Percentiles rank a stretch among this genome's conserved stretches.
Evolutionary conservation across 2,113 vertebrate species (phyloP).

Genomic region (Scartelaos histophorus): DNA sequence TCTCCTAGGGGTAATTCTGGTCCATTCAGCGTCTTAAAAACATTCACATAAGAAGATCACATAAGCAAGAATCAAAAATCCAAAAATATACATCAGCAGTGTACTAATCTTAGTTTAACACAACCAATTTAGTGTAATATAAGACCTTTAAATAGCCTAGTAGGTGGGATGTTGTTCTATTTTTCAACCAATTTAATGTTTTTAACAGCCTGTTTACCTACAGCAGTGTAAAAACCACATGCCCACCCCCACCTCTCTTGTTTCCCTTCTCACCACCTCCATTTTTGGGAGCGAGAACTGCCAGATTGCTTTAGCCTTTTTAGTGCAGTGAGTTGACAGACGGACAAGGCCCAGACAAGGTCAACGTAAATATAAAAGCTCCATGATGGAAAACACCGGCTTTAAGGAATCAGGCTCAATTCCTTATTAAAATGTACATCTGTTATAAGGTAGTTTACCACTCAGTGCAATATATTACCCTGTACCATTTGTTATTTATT

Average conservation of each 20-base stretch:
- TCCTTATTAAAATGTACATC: neutral
- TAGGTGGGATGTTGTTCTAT: neutral
- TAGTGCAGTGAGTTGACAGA: conserved; percentile 82
- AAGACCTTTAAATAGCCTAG: neutral
- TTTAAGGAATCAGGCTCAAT: conserved; percentile 8
- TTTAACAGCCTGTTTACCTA: conserved; percentile 76
- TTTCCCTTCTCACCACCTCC: conserved; percentile 39
- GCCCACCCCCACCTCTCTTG: conserved; percentile 45
- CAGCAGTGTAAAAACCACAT: conserved; percentile 87
- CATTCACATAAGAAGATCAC: too few relatives aligned
- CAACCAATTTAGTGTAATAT: too few relatives aligned
- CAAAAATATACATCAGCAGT: too few relatives aligned
- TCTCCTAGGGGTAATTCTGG: too few relatives aligned
- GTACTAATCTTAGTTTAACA: too few relatives aligned
- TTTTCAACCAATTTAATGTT: neutral
- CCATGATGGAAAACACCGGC: conserved; percentile 57
- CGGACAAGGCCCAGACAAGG: conserved; percentile 64
- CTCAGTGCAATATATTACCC: neutral
- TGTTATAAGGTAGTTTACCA: neutral
- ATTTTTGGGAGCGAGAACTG: conserved; percentile 72
- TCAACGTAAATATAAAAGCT: conserved; percentile 54
- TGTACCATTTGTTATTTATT: neutral
- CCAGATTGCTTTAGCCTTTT: conserved; percentile 88
- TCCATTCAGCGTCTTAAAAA: too few relatives aligned
- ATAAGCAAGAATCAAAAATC: too few relatives aligned